Percentiles rank a stretch among this genome's conserved stretches.
These are phyloP conservation scores for Trichacis sp. DNA, from an alignment of 2,888 invertebrate genomes.

Conservation along the genomic window DNA sequence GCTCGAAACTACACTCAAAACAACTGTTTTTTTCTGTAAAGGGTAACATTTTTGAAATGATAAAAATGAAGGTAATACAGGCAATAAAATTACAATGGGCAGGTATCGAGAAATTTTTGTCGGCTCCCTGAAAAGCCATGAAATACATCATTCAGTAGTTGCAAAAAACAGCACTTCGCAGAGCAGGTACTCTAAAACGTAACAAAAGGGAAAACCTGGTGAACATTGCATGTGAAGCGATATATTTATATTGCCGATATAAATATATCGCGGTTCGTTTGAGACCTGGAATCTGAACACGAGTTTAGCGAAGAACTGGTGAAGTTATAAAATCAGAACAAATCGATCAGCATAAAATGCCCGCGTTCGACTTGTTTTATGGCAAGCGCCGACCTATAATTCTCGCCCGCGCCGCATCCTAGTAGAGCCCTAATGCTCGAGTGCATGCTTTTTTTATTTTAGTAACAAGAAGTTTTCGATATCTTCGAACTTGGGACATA, in stretches of 20 bases:
- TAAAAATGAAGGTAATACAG: slow-evolving; percentile 9
- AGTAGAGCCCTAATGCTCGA: neutral
- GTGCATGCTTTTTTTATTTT: neutral
- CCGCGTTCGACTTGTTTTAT: slow-evolving; percentile 60
- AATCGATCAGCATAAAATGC: slow-evolving; percentile 66
- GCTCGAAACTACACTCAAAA: no score
- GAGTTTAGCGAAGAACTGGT: slow-evolving; percentile 54
- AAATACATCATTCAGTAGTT: slow-evolving; percentile 39
- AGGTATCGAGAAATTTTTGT: slow-evolving; percentile 31
- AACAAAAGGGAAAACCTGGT: slow-evolving; percentile 32
- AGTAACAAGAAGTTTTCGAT: no score
- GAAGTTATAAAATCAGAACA: slow-evolving; percentile 66
- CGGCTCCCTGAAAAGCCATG: slow-evolving; percentile 35
- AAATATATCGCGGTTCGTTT: slow-evolving; percentile 63
- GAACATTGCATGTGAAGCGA: slow-evolving; percentile 59
- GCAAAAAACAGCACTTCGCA: slow-evolving; percentile 18
- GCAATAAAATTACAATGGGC: slow-evolving; percentile 25
- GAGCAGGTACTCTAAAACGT: slow-evolving; percentile 3
- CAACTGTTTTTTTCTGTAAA: no score
- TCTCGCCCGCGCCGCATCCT: slow-evolving; percentile 26
- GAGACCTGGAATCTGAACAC: slow-evolving; percentile 50
- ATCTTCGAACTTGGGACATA: no score
- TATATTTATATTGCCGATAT: slow-evolving; percentile 56
- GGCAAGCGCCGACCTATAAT: slow-evolving; percentile 56
- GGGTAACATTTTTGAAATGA: no score